Percentiles rank a stretch among this genome's conserved stretches.
Evolutionary conservation across 2,888 invertebrate species (phyloP).

Genomic region (Mythimna loreyi): DNA sequence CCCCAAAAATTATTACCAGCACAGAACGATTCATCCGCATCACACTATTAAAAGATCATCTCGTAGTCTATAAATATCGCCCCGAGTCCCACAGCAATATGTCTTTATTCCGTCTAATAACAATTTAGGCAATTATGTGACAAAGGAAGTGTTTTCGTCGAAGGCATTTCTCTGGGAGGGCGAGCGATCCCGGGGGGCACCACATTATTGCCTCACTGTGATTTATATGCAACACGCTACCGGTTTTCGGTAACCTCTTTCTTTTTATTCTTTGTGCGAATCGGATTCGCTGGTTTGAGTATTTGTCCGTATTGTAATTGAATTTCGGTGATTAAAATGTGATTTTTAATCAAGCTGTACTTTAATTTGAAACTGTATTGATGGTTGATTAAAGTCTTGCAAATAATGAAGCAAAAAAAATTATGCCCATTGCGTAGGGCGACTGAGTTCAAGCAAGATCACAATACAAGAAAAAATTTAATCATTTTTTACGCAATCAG

Average conservation of each 20-base stretch:
- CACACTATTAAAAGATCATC: slow-evolving; percentile 87
- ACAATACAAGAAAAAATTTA: slow-evolving; percentile 17
- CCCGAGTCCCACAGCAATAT: slow-evolving; percentile 82
- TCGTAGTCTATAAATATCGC: slow-evolving; percentile 85
- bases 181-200: slow-evolving; percentile 76
- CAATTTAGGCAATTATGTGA: slow-evolving; percentile 90
- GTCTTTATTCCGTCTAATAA: slow-evolving; percentile 91
- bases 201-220: slow-evolving; percentile 87
- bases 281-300: slow-evolving; percentile 27
- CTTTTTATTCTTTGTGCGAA: slow-evolving; percentile 59
- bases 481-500: slow-evolving; percentile 29
- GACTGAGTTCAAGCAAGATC: slow-evolving; percentile 7
- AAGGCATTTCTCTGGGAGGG: slow-evolving; percentile 78
- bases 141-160: slow-evolving; percentile 88
- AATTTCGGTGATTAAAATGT: slow-evolving; percentile 44
- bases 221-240: slow-evolving; percentile 84
- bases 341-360: slow-evolving; percentile 15
- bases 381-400: slow-evolving; percentile 24
- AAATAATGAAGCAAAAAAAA: neutral
- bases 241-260: slow-evolving; percentile 72
- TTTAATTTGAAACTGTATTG: slow-evolving; percentile 38
- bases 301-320: slow-evolving; percentile 46
- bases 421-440: slow-evolving; percentile 9
- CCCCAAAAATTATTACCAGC: slow-evolving; percentile 68
- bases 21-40: slow-evolving; percentile 73